Base-by-base conservation (phyloP, 1,140 invertebrate species). In the Euwallacea similis region DNA sequence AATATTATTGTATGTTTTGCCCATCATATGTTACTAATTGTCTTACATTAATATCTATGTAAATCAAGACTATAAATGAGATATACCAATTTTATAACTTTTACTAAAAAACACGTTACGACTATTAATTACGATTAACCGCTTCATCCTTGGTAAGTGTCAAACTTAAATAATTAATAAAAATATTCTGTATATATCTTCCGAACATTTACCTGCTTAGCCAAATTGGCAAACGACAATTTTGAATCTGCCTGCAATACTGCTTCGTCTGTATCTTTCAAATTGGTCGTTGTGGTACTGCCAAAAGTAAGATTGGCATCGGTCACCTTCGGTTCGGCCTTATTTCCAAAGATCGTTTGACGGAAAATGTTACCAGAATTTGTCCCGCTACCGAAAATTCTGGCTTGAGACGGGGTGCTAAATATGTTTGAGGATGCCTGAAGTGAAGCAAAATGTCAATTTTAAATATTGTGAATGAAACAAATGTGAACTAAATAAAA, bases 201-300 rank as follows among this genome's bases (percentile, higher is more conserved):
- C 21, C 4, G 4, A 4, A 4, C 1, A 4, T 4, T 33, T 4
- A 73, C 75, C 73, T 75, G 69, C 8, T 73, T 73, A 6, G 79
- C 79, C 41, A 82, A 72, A 47, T 65, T 76, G 6, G 83, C 81
- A 79, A 85, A 85, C 47, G 76, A 80, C 33, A 82, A 63, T 58
- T 71, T 73, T 8, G 73, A 65, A 62, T 76, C 75, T 56, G 58
- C 76, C 54, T 77, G 76, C 13, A 80, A 73, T 56, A 78, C 72
- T 2, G 67, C 13, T 16, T 76, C 76, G 53, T 76, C 74, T 0
- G 70, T 61, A 43, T 76, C 75, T 15, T 77, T 74, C 16, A 77
- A 66, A 59, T 74, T 66, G 0, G 62, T 68, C 21, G 21, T 33
- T 9, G 75, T 76, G n/a, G 74, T 73, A 2, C 64, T 66, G 8